These are phyloP conservation scores for Sarcophaga rosellei DNA, from an alignment of 2,888 invertebrate species.

Conservation along the genomic window DNA sequence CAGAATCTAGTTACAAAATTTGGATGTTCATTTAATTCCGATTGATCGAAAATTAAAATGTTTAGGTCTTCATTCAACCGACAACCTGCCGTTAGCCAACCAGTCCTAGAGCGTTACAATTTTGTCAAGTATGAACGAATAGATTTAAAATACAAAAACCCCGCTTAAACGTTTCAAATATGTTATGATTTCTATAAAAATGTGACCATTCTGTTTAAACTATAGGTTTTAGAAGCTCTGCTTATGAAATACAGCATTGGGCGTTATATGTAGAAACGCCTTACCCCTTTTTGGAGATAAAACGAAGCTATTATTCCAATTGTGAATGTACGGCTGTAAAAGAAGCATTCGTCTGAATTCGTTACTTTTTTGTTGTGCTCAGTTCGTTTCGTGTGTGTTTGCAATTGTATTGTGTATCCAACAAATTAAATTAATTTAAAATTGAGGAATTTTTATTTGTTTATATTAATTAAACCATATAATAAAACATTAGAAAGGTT, in stretches of 20 bases:
- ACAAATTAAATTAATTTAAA: conserved; percentile 63
- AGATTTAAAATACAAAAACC: no score
- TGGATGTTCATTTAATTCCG: no score
- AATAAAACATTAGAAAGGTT: conserved; percentile 57
- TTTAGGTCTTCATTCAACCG: no score
- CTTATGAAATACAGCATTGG: neutral
- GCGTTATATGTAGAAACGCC: conserved; percentile 37
- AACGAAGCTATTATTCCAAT: conserved; percentile 26
- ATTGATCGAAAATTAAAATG: no score
- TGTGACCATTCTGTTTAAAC: neutral
- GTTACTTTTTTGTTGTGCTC: conserved; percentile 68
- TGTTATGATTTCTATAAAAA: neutral
- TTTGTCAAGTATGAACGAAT: no score
- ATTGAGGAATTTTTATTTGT: conserved; percentile 32
- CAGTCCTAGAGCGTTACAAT: no score
- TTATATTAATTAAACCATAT: conserved; percentile 2
- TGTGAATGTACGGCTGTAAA: conserved; percentile 33
- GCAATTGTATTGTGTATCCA: conserved; percentile 61
- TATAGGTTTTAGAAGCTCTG: conserved; percentile 2
- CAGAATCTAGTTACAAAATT: no score
- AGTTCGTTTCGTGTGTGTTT: conserved; percentile 60
- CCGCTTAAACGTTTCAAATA: no score
- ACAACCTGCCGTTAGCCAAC: no score
- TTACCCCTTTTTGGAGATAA: conserved; percentile 21
- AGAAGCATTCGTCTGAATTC: conserved; percentile 60